These are phyloP conservation scores for Dasyornis broadbenti DNA, from an alignment of 2,113 vertebrate genomes.

Conservation along the genomic window DNA sequence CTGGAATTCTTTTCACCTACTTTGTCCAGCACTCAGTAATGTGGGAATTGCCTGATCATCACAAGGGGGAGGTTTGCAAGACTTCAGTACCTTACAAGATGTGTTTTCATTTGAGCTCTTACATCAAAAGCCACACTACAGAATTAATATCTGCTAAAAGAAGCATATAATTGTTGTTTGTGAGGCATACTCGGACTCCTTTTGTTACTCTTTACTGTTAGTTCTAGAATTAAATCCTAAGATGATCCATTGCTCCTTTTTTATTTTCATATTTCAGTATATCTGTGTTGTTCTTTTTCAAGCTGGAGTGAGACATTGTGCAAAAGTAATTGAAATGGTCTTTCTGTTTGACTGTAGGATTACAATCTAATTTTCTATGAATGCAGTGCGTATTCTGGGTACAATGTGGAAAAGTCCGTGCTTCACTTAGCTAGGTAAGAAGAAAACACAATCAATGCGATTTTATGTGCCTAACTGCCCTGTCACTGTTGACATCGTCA, in stretches of 20 bases:
- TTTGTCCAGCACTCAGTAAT: neutral
- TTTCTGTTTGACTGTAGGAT: constrained; percentile 71
- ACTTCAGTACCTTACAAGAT: neutral
- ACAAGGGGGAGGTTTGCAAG: neutral
- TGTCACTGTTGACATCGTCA: neutral
- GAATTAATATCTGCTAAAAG: neutral
- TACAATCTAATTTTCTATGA: constrained; percentile 85
- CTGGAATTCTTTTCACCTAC: neutral
- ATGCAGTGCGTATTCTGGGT: constrained; percentile 86
- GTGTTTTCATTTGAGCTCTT: neutral
- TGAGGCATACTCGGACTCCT: neutral
- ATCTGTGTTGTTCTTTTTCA: neutral
- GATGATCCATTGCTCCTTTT: neutral
- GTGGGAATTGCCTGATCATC: neutral
- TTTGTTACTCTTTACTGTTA: neutral
- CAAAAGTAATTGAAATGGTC: neutral
- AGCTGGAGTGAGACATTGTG: neutral
- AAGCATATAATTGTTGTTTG: neutral
- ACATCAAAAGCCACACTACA: neutral
- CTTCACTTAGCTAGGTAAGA: constrained; percentile 85
- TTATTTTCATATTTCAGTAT: neutral
- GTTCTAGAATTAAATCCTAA: neutral
- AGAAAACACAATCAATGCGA: neutral
- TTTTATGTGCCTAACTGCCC: neutral
- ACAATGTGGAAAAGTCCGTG: constrained; percentile 78